Evolutionary conservation across 2,797 vertebrate genomes (phyloP), one percentile per base, ranked within the genome.

Genomic region (Microhierax caerulescens): DNA sequence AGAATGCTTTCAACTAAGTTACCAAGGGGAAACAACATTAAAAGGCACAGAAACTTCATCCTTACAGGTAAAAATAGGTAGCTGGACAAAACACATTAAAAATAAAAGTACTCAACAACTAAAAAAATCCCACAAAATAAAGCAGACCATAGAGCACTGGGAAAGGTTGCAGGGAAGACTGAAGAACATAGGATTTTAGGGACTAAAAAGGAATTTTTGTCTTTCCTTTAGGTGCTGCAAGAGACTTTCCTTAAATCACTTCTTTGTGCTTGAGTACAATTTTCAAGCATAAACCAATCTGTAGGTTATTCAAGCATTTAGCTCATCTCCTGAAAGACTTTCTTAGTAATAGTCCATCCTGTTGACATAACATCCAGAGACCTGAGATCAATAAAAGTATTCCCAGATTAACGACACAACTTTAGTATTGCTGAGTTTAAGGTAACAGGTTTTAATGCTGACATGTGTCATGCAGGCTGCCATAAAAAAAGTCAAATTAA

Each of bases 401-500:
- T 96, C 74, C 70, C 74, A 87, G 90, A 93, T 89, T 89, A 93
- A 72, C 0, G 22, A 84, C 34, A 85, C 37, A 95, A 60, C 27
- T 77, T 69, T 47, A 76, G 4, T 30, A 86, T 50, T 43, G 67
- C 90, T 2, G 17, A 79, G 48, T 67, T 88, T 32, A 74, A 88
- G 59, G 45, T 23, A 91, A 76, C 45, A 48, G 56, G 27, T 90
- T 83, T 86, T 73, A 79, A 81, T 41, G 43, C 63, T 77, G 63
- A 93, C 65, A 72, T 3, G 13, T n/a, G 48, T 90, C 56, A 51
- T 22, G 63, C 43, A 60, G 83, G 37, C 39, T 93, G 80, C 43
- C 67, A 34, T 76, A 88, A 92, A 94, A 94, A 90, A 92, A 70
- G 48, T 19, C 67, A 94, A 86, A 90, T 87, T 95, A 95, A 94